Evolutionary conservation across 35 echinoderm and acorn worm species (phyloP).

Genomic region (Eucidaris tribuloides): DNA sequence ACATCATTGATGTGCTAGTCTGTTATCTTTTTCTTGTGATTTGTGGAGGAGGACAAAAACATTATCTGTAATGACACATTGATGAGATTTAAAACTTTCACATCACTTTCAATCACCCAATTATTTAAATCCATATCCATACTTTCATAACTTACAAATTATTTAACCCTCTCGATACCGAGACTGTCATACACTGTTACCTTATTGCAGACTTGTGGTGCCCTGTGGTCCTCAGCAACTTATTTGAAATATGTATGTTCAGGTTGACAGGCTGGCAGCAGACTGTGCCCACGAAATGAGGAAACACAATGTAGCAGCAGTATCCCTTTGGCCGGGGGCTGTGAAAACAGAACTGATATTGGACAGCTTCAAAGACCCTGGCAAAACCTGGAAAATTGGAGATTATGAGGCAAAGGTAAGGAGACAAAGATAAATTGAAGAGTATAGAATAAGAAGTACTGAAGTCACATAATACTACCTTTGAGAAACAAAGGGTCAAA

Average conservation of each 20-base stretch:
- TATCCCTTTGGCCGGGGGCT: constrained; percentile 74
- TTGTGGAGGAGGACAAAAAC: too few species aligned
- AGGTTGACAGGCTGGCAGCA: constrained; percentile 50
- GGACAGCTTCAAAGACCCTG: constrained; percentile 16
- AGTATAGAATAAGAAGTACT: too few species aligned
- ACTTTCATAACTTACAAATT: not conserved
- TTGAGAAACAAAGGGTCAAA: too few species aligned
- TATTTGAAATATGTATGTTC: not conserved
- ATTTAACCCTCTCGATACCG: not conserved
- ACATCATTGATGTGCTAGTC: too few species aligned
- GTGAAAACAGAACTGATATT: constrained; percentile 64
- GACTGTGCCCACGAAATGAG: constrained; percentile 64
- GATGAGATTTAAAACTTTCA: too few species aligned
- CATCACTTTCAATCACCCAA: not conserved
- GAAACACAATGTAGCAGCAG: constrained; percentile 47
- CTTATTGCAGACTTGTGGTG: not conserved
- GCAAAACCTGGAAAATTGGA: not conserved
- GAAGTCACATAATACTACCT: too few species aligned
- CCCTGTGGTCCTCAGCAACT: not conserved
- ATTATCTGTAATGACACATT: too few species aligned
- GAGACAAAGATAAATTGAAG: too few species aligned
- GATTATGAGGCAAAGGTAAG: not conserved
- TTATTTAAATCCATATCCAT: not conserved
- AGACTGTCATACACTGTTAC: not conserved
- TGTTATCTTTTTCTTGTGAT: too few species aligned